Base-by-base conservation (phyloP, 2,113 vertebrate genomes). In the Caretta caretta region DNA sequence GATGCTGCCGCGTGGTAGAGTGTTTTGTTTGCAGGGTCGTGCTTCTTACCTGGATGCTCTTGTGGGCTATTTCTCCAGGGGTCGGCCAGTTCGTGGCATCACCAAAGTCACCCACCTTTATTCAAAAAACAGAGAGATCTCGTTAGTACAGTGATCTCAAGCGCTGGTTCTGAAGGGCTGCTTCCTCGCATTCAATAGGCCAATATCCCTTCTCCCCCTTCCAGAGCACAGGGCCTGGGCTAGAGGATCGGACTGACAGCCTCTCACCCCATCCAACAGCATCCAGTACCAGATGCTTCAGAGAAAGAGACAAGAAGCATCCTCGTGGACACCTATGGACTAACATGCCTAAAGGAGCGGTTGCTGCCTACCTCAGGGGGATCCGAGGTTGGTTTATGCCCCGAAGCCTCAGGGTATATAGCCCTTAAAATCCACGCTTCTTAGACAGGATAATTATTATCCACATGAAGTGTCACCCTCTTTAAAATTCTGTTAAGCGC, bases 1-100 rank as follows among this genome's bases (percentile, higher is more conserved):
- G 12, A 5, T 20, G 76, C 8, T 11, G 10, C 50, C 22, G 59
- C 29, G 46, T 3, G n/a, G 59, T 17, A 78, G 10, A 51, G 35
- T 1, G 10, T 22, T 29, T 14, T 35, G 29, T 48, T 78, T 13
- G 27, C 2, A 29, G 24, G 22, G 62, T 46, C 82, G 1, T 42
- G 16, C 38, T 5, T 12, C 98, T 97, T 96, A 99, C 99, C 99
- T 99, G 99, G 79, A 99, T 97, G 13, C 99, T 99, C 97, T 99
- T 99, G 51, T 99, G 99, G 50, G 99, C 99, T 69, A 99, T 99
- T 98, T 99, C 99, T 96, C 99, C 99, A 38, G 99, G 99, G 42
- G 99, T 99, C 3, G 99, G 99, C 99, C 99, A 99, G 94, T 99
- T 99, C 96, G 99, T 99, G 25, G 99, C 98, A 98, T 99, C 99